These are phyloP conservation scores for Cantharis rustica DNA, from an alignment of 2,888 invertebrate species.

Conservation along the genomic window DNA sequence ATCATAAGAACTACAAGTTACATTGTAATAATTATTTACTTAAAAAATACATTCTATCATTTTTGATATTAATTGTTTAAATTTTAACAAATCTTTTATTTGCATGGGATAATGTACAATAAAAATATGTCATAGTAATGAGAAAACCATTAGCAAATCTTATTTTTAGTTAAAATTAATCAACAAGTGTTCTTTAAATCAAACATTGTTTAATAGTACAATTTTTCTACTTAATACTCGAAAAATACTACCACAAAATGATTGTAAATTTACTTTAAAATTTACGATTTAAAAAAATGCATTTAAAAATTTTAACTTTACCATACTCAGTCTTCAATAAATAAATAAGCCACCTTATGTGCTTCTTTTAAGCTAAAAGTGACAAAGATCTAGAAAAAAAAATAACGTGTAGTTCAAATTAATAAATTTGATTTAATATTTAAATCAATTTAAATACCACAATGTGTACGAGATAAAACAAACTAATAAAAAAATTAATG, in stretches of 20 bases:
- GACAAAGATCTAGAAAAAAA: neutral
- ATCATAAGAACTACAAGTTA: neutral
- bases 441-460: neutral
- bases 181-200: neutral
- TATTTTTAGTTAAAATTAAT: neutral
- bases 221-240: neutral
- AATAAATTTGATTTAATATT: neutral
- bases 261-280: neutral
- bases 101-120: neutral
- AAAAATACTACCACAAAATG: neutral
- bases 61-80: neutral
- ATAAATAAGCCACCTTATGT: neutral
- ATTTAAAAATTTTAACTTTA: neutral
- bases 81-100: neutral
- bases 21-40: neutral
- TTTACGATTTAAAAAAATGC: neutral
- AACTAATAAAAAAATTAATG: neutral
- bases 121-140: neutral
- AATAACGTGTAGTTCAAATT: neutral
- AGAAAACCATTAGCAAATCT: neutral
- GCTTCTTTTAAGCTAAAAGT: neutral
- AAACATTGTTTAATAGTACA: neutral
- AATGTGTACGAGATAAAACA: neutral
- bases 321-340: neutral
- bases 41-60: neutral